phyloP scores from a whole-genome alignment of 2,113 vertebrate genomes.

The Circaetus cinerascens region DNA sequence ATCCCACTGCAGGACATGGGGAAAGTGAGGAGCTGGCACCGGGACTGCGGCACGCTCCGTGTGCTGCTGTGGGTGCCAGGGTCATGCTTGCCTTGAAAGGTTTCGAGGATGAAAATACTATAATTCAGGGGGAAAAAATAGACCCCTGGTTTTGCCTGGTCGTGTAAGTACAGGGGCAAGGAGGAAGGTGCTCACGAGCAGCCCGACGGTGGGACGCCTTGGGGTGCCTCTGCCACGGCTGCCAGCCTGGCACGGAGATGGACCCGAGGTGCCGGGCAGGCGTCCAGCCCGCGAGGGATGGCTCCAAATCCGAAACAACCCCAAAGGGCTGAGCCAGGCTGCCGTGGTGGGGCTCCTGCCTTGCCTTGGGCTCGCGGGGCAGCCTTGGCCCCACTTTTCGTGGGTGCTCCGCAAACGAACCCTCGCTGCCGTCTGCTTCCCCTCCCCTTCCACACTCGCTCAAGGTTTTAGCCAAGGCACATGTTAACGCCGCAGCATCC shows the following conservation, averaged over 20 bases:
- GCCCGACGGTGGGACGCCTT: no score
- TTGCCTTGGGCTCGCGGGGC: not conserved
- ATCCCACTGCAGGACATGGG: not conserved
- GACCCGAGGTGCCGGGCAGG: not conserved
- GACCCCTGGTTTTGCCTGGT: not conserved
- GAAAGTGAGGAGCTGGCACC: not conserved
- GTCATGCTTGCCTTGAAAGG: fast-evolving
- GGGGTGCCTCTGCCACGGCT: not conserved
- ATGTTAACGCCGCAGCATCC: not conserved
- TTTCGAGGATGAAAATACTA: not conserved
- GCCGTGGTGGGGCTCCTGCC: fast-evolving
- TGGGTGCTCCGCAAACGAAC: not conserved
- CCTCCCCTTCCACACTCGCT: not conserved
- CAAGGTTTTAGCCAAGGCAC: not conserved
- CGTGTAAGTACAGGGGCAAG: fast-evolving
- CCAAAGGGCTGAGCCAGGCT: not conserved
- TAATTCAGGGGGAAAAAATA: fast-evolving
- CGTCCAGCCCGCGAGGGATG: fast-evolving
- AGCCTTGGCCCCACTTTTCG: not conserved
- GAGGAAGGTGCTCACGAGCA: not conserved
- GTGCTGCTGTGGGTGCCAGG: not conserved
- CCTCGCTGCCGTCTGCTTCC: fast-evolving
- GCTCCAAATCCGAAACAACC: not conserved
- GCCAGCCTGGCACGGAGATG: fast-evolving
- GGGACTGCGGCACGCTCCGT: fast-evolving